Evolutionary conservation across 2,888 invertebrate genomes (phyloP).

Genomic region (Drosophila quinaria): DNA sequence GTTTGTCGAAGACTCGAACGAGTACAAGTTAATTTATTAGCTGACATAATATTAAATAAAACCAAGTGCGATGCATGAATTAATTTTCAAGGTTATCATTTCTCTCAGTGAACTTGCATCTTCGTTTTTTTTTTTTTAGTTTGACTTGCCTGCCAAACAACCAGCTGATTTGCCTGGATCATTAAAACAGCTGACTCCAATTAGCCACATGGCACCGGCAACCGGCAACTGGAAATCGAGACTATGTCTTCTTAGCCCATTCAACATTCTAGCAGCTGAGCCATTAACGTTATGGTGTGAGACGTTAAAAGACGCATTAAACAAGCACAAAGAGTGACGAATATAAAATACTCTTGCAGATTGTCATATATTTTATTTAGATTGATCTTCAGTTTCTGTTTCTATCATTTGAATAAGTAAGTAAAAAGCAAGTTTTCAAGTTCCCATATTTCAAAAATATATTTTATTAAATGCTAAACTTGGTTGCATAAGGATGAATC

Average conservation of each 20-base stretch:
- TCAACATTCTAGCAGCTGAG: slow-evolving; percentile 34
- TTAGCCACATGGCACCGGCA: slow-evolving; percentile 69
- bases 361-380: background rate
- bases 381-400: background rate
- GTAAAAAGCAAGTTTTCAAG: too few species aligned
- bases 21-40: slow-evolving; percentile 37
- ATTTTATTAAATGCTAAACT: background rate
- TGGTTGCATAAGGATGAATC: background rate
- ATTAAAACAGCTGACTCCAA: slow-evolving; percentile 79
- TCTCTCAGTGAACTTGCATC: slow-evolving; percentile 57
- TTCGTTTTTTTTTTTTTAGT: slow-evolving; percentile 8
- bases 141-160: slow-evolving; percentile 56
- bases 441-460: background rate
- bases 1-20: background rate
- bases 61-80: background rate
- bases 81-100: slow-evolving; percentile 24
- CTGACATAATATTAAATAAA: slow-evolving; percentile 28
- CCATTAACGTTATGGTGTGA: slow-evolving; percentile 61
- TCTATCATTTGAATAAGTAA: too few species aligned
- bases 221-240: slow-evolving; percentile 18
- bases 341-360: slow-evolving; percentile 11
- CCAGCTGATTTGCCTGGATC: slow-evolving; percentile 68
- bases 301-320: slow-evolving; percentile 8
- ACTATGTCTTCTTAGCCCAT: background rate
- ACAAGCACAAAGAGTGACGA: slow-evolving; percentile 11